Conservation (phyloP, 2,797 vertebrate genomes). For the Synanceia verrucosa region DNA sequence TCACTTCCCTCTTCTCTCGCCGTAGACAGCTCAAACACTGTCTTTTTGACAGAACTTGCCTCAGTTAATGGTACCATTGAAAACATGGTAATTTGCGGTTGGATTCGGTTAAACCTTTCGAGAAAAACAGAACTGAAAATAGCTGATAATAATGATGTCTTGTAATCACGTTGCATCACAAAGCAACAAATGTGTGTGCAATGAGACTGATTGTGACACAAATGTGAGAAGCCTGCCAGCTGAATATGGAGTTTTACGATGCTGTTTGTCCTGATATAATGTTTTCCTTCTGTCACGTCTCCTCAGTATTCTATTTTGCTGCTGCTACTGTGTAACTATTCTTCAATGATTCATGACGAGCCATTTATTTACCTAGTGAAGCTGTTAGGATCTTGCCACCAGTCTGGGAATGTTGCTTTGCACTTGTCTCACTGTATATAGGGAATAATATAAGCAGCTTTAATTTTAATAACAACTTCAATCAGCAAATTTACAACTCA, state of each 20-base stretch:
- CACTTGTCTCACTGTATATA: slow-evolving; percentile 7
- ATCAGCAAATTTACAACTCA: slow-evolving; percentile 7
- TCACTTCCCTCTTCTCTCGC: not conserved
- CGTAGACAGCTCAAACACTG: too few relatives aligned
- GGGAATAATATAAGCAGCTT: slow-evolving; percentile 9
- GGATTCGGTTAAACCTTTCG: not conserved
- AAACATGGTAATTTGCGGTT: not conserved
- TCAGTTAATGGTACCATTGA: not conserved
- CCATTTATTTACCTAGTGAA: slow-evolving; percentile 31
- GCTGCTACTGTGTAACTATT: slow-evolving; percentile 38
- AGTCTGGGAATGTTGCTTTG: slow-evolving; percentile 11
- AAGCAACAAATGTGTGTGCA: not conserved
- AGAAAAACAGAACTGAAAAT: slow-evolving; percentile 60
- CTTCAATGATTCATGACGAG: slow-evolving; percentile 50
- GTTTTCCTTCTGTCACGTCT: slow-evolving; percentile 16
- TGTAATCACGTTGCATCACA: slow-evolving; percentile 14
- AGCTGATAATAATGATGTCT: slow-evolving; percentile 22
- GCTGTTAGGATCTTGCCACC: slow-evolving; percentile 38
- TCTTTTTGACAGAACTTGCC: not conserved
- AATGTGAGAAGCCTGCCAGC: not conserved
- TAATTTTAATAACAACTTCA: slow-evolving; percentile 12
- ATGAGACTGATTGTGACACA: slow-evolving; percentile 9
- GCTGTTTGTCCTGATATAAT: slow-evolving; percentile 15
- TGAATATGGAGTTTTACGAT: not conserved
- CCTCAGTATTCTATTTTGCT: slow-evolving; percentile 28